Percentiles rank a stretch among this genome's conserved stretches.
Conservation (phyloP, 2,113 vertebrate genomes). For the Oceanodroma tethys region DNA sequence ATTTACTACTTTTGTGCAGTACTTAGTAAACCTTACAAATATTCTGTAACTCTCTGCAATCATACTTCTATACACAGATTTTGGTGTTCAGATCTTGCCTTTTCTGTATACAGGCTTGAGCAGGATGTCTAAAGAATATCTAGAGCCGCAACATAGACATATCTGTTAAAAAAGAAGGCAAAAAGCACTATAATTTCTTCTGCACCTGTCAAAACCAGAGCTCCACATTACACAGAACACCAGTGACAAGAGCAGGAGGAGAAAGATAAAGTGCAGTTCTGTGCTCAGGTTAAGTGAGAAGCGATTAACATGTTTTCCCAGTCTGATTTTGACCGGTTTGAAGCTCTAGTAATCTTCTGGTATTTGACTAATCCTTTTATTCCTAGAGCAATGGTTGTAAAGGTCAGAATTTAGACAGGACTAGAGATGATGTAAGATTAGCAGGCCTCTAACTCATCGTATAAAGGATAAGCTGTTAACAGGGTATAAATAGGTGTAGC, state of each 20-base stretch:
- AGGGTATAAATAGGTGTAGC: background rate
- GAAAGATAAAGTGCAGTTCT: background rate
- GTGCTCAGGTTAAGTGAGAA: background rate
- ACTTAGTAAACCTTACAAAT: background rate
- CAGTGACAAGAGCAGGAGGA: background rate
- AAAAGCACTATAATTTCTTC: background rate
- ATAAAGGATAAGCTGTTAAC: background rate
- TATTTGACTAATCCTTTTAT: conserved; percentile 20
- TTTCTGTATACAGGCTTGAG: background rate
- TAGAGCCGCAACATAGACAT: background rate
- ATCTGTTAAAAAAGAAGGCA: background rate
- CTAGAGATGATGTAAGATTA: conserved; percentile 13
- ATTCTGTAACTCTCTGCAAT: background rate
- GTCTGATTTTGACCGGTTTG: background rate
- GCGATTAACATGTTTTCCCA: background rate
- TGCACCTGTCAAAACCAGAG: background rate
- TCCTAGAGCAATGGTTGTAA: background rate
- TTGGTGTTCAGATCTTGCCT: background rate
- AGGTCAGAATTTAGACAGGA: conserved; percentile 7
- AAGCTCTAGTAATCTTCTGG: background rate
- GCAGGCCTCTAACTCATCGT: background rate
- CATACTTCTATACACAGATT: background rate
- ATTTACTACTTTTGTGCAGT: background rate
- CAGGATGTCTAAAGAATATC: background rate
- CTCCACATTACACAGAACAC: background rate